Conservation (phyloP, 2,888 invertebrate genomes). For the Epistrophe eligans region DNA sequence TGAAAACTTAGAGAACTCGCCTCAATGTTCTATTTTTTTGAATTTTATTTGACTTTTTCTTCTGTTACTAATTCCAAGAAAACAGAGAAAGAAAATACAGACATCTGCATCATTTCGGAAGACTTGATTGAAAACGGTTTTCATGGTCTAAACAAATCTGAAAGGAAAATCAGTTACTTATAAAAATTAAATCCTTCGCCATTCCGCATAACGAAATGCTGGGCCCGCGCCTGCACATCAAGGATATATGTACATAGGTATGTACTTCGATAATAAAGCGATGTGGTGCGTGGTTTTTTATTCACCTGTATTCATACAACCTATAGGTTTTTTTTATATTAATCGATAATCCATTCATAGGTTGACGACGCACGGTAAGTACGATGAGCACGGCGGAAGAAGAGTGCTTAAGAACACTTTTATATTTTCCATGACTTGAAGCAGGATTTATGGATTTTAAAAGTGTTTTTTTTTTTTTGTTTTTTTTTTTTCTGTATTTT, state of each 20-base stretch:
- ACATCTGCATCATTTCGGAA: too few relatives aligned
- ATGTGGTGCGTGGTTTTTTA: not conserved
- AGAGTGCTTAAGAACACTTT: not conserved
- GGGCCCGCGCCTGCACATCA: not conserved
- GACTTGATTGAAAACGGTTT: too few relatives aligned
- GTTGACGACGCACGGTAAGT: not conserved
- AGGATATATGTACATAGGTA: not conserved
- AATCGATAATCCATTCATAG: slow-evolving; percentile 38
- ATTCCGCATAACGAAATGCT: not conserved
- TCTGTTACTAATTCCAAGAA: too few relatives aligned
- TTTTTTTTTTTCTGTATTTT: not conserved
- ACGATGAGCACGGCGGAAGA: not conserved
- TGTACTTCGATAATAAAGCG: not conserved
- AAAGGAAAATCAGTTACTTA: not conserved
- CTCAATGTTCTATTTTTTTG: too few relatives aligned
- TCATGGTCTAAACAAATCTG: too few relatives aligned
- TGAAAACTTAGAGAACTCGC: too few relatives aligned
- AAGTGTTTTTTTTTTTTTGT: not conserved
- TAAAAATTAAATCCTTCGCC: not conserved
- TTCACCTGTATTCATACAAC: slow-evolving; percentile 1
- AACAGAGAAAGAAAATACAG: too few relatives aligned
- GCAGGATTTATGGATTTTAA: slow-evolving; percentile 21
- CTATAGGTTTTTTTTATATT: not conserved
- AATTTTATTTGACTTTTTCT: too few relatives aligned
- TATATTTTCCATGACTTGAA: not conserved